Conservation (phyloP, 2,888 invertebrate genomes). For the Neria commutata region DNA sequence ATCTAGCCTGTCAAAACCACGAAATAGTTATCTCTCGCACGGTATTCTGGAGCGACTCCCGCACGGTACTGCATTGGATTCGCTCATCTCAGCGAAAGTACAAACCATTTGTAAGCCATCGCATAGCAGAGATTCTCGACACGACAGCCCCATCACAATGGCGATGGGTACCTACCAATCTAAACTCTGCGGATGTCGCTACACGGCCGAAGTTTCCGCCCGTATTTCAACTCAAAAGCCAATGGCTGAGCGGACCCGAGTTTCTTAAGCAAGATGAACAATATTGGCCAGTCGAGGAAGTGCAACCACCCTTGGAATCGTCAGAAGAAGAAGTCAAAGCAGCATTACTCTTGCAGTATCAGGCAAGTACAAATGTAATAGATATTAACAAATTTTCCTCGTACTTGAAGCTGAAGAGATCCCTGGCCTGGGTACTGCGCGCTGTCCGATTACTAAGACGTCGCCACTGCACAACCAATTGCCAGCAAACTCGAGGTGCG, state of each 20-base stretch:
- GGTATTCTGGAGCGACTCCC: conserved; percentile 24
- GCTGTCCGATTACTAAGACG: too few relatives aligned
- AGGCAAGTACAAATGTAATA: not conserved
- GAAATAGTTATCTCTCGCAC: conserved; percentile 8
- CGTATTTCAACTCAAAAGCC: not conserved
- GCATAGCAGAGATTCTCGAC: conserved; percentile 18
- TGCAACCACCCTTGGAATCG: too few relatives aligned
- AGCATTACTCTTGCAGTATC: not conserved
- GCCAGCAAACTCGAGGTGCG: too few relatives aligned
- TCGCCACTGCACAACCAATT: too few relatives aligned
- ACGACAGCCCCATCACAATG: conserved; percentile 1
- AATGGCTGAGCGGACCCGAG: not conserved
- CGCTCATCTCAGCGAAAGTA: conserved; percentile 16
- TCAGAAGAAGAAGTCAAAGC: not conserved
- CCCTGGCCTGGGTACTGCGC: too few relatives aligned
- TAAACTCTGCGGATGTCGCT: conserved; percentile 22
- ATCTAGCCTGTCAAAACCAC: conserved; percentile 16
- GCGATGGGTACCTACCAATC: conserved; percentile 18
- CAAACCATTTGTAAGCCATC: conserved; percentile 36
- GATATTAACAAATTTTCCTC: too few relatives aligned
- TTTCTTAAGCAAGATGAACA: not conserved
- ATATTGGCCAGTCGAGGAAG: too few relatives aligned
- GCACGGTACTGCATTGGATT: conserved; percentile 20
- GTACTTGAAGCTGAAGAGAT: too few relatives aligned
- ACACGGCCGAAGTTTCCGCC: not conserved